These are phyloP conservation scores for Amphipoea lucens DNA, from an alignment of 2,888 invertebrate genomes.

Conservation along the genomic window DNA sequence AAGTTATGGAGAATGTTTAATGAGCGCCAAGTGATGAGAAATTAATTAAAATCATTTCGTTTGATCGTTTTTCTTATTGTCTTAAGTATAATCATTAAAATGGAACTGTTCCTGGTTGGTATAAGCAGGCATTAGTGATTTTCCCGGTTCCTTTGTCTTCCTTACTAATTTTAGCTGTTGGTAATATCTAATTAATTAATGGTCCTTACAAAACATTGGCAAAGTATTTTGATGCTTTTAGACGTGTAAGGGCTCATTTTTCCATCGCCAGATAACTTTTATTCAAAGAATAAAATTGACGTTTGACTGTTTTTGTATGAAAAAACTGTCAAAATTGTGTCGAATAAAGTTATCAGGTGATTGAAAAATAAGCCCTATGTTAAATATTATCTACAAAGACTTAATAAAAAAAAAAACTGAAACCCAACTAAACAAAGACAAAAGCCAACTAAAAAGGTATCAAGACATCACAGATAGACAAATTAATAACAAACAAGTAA, in stretches of 20 bases:
- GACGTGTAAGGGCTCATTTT: not conserved
- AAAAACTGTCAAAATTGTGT: too few relatives aligned
- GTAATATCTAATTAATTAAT: not conserved
- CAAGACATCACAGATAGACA: too few relatives aligned
- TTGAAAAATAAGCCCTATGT: too few relatives aligned
- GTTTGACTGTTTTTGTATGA: too few relatives aligned
- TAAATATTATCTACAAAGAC: not conserved
- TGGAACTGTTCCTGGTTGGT: not conserved
- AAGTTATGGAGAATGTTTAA: slow-evolving; percentile 45
- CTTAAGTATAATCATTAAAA: slow-evolving; percentile 23
- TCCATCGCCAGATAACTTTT: too few relatives aligned
- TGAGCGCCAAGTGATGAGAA: slow-evolving; percentile 37
- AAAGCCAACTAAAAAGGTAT: too few relatives aligned
- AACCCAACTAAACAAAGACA: too few relatives aligned
- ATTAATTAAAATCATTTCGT: slow-evolving; percentile 55
- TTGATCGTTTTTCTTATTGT: slow-evolving; percentile 38
- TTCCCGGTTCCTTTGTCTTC: not conserved
- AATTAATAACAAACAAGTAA: too few relatives aligned
- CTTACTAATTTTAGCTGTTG: not conserved
- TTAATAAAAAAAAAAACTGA: not conserved
- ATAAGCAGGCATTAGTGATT: slow-evolving; percentile 1
- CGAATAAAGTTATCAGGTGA: too few relatives aligned
- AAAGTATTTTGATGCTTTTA: not conserved
- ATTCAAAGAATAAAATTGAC: too few relatives aligned
- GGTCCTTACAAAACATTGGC: not conserved